Conservation (phyloP, 2,113 vertebrate genomes). For the Dromiciops gliroides region DNA sequence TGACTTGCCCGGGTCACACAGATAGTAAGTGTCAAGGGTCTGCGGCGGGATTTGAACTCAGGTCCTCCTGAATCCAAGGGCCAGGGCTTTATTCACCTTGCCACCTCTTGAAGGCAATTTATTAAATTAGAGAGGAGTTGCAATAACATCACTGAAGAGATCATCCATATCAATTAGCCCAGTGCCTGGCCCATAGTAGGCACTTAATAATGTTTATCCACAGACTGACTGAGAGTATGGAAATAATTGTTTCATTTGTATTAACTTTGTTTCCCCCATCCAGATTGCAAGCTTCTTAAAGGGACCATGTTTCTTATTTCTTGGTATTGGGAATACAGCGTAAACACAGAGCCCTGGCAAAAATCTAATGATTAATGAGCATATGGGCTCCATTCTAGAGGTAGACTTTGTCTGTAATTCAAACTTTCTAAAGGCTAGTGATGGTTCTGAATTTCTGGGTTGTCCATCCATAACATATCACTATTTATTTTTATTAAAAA, state of each 20-base stretch:
- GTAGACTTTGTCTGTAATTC: background rate
- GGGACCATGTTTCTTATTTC: background rate
- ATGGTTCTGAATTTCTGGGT: background rate
- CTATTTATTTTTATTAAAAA: no score
- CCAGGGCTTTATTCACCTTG: no score
- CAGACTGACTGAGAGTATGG: background rate
- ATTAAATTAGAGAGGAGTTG: background rate
- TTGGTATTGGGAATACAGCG: background rate
- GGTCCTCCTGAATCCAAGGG: no score
- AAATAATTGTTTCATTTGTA: background rate
- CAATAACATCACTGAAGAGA: background rate
- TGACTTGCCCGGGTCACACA: no score
- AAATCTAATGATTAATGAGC: background rate
- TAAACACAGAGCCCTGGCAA: background rate
- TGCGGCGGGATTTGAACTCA: no score
- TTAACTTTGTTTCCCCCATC: background rate
- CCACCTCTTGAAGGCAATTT: background rate
- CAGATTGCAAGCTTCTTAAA: background rate
- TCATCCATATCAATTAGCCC: background rate
- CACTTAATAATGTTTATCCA: background rate
- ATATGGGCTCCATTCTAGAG: background rate
- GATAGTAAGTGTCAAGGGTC: no score
- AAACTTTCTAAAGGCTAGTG: background rate
- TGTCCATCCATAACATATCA: background rate
- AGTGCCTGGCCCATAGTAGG: background rate